These are phyloP conservation scores for Latheticus oryzae DNA, from an alignment of 2,888 invertebrate species.

Conservation along the genomic window DNA sequence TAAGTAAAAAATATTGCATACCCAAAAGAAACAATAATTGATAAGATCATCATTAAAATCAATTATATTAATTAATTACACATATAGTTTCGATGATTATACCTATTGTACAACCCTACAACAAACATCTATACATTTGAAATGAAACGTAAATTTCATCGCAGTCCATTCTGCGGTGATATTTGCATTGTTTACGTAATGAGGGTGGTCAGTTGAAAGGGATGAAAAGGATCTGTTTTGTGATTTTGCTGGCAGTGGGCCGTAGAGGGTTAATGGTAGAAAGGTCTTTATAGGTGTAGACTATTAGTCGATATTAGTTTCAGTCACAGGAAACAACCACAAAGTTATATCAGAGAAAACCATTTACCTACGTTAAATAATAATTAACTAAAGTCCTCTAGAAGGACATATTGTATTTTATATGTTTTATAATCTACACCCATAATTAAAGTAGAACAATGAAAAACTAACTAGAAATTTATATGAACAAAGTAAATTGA, in stretches of 20 bases:
- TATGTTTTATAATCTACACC: constrained; percentile 24
- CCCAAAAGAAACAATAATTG: constrained; percentile 46
- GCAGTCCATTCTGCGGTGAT: constrained; percentile 50
- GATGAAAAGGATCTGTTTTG: constrained; percentile 47
- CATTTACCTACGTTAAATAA: constrained; percentile 15
- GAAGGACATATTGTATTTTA: constrained; percentile 10
- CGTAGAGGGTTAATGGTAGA: constrained; percentile 38
- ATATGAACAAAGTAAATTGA: constrained; percentile 40
- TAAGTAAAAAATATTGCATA: constrained; percentile 56
- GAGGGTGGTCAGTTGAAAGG: constrained; percentile 49
- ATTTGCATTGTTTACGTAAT: constrained; percentile 53
- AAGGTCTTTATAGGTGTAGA: constrained; percentile 35
- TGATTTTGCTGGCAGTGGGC: constrained; percentile 54
- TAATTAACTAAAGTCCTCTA: constrained; percentile 25
- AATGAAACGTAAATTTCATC: constrained; percentile 52
- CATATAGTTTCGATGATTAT: constrained; percentile 54
- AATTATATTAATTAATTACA: constrained; percentile 48
- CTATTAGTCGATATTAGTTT: constrained; percentile 30
- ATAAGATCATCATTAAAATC: constrained; percentile 41
- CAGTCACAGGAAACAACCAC: constrained; percentile 16
- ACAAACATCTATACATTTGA: constrained; percentile 61
- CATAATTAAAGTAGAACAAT: constrained; percentile 16
- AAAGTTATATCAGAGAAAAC: constrained; percentile 24
- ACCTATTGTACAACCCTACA: constrained; percentile 60
- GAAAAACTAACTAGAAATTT: constrained; percentile 29